A percentile compares a stretch with the other conserved stretches of the same genome.
Evolutionary conservation across 2,888 invertebrate genomes (phyloP).

Genomic region (Shargacucullia verbasci): DNA sequence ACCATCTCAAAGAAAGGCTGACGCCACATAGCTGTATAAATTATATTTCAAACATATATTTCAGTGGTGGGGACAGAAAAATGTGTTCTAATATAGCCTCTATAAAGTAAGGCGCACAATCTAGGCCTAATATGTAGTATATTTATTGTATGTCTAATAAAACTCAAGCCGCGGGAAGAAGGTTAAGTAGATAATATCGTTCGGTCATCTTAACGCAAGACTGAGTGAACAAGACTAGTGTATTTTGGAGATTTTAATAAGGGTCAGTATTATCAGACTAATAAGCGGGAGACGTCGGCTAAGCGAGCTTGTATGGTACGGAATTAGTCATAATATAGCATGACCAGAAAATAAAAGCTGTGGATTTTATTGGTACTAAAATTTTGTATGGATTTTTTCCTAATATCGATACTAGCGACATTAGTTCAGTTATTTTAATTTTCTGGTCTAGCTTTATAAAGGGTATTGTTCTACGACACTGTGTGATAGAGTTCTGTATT

Average conservation of each 20-base stretch:
- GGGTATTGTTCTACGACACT: constrained; percentile 31
- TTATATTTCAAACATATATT: not conserved
- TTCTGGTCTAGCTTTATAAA: constrained; percentile 1
- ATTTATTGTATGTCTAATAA: too few relatives aligned
- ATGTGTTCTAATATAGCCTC: not conserved
- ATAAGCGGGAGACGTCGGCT: constrained; percentile 5
- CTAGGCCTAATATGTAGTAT: too few relatives aligned
- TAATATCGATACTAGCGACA: too few relatives aligned
- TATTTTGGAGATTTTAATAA: constrained; percentile 53
- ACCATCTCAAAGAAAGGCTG: too few relatives aligned
- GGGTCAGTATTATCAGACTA: constrained; percentile 44
- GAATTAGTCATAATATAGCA: constrained; percentile 19
- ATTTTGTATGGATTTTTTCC: too few relatives aligned
- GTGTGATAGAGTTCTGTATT: constrained; percentile 16
- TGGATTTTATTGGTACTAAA: too few relatives aligned
- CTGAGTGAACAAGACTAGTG: constrained; percentile 67
- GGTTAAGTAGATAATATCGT: constrained; percentile 35
- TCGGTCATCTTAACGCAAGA: constrained; percentile 55
- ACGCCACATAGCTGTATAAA: too few relatives aligned
- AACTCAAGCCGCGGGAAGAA: constrained; percentile 34
- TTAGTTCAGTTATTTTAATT: too few relatives aligned
- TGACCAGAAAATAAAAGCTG: too few relatives aligned
- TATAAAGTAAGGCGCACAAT: not conserved
- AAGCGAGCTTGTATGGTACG: constrained; percentile 22
- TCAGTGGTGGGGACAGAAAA: not conserved